Evolutionary conservation across 2,888 invertebrate species (phyloP), one percentile per base, ranked within the genome.

Genomic region (Lymantria monacha): DNA sequence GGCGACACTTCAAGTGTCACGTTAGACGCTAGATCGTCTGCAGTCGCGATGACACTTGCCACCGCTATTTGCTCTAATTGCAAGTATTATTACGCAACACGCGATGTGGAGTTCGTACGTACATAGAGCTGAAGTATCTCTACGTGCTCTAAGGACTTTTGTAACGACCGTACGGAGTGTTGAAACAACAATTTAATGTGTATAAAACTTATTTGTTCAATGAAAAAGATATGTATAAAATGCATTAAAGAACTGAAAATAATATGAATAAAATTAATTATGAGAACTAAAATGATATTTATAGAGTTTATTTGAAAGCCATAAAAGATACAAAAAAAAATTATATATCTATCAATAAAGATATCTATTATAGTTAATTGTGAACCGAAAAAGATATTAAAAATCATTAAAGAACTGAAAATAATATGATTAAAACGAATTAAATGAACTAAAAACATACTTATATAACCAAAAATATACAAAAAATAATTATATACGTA

Each of bases 1-100:
- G 62, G 60, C 59, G 59, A 53, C 61, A 56, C 56, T 57, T 55
- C 66, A 66, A 74, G 72, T 72, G 70, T 74, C 72, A 66, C 63
- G 71, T 69, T 66, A 69, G 66, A 61, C 53, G 61, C 59, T 60
- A 61, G 63, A 69, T 64, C 59, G 67, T 68, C 66, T 72, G 59
- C 66, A 59, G 61, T 64, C 62, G 66, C 60, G 68, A 72, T 70
- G 78, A 76, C 74, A 78, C 75, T 77, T 66, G 74, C 69, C 57
- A 67, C 70, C 62, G 70, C 69, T 72, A 70, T 74, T 69, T 66
- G 67, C 78, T 69, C 73, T 79, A 78, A 79, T 79, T 79, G 79
- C 74, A 66, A 72, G 72, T 72, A 76, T 79, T 78, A 78, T 74
- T 70, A 70, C 70, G 57, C 59, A 53, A 45, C 58, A 63, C 60